Conservation (phyloP, 1,140 invertebrate species). For the Pseudomyrmex cubaensis region DNA sequence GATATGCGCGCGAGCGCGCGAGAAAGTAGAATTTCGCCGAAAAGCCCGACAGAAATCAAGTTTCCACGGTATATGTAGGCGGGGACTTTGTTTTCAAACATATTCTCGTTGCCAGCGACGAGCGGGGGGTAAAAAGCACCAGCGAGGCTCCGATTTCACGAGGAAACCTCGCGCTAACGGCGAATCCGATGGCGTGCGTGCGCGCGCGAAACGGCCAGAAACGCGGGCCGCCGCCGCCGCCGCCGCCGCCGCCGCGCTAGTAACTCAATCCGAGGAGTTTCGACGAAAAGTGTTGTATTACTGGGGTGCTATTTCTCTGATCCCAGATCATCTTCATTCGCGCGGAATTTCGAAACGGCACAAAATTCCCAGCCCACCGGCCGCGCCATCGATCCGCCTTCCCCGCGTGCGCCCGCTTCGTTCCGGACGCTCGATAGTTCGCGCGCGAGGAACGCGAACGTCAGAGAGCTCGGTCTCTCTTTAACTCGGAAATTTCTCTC, state of each 20-base stretch:
- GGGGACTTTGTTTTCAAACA: slow-evolving; percentile 67
- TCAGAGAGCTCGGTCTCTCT: slow-evolving; percentile 11
- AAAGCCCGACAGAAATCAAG: slow-evolving; percentile 54
- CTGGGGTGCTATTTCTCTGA: slow-evolving; percentile 60
- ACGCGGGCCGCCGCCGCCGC: slow-evolving; percentile 21
- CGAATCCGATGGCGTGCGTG: slow-evolving; percentile 40
- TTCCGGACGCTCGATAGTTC: slow-evolving; percentile 34
- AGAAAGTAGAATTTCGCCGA: slow-evolving; percentile 50
- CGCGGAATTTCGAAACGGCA: slow-evolving; percentile 57
- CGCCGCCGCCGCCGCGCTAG: slow-evolving; percentile 26
- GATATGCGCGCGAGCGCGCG: slow-evolving; percentile 7
- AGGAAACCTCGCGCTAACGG: slow-evolving; percentile 52
- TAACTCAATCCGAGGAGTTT: slow-evolving; percentile 69
- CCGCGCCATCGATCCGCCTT: slow-evolving; percentile 47
- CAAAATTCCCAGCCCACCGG: slow-evolving; percentile 44
- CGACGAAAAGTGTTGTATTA: slow-evolving; percentile 65
- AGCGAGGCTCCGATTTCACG: slow-evolving; percentile 67
- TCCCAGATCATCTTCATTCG: slow-evolving; percentile 62
- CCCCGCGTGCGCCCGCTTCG: background rate
- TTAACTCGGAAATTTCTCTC: slow-evolving; percentile 42
- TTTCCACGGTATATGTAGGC: slow-evolving; percentile 37
- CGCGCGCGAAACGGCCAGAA: slow-evolving; percentile 27
- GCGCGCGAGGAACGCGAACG: slow-evolving; percentile 34
- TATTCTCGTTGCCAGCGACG: slow-evolving; percentile 44
- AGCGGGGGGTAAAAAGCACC: slow-evolving; percentile 57